Conservation (phyloP, 2,113 vertebrate species). For the Platysternon megacephalum region DNA sequence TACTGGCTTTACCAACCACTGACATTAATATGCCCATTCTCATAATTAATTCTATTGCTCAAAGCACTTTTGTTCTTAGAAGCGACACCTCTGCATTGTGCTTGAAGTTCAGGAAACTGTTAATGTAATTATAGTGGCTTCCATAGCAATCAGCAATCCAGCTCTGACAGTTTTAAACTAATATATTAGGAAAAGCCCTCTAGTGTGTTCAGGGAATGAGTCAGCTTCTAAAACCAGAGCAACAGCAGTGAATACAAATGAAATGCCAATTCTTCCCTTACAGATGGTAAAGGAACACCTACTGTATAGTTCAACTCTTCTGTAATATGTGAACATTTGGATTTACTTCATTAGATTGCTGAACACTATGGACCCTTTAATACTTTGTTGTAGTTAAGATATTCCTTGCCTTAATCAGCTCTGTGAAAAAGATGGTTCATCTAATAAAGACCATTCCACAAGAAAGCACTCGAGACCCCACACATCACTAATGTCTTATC, state of each 20-base stretch:
- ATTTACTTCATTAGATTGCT: slow-evolving; percentile 33
- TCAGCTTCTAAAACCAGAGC: slow-evolving; percentile 73
- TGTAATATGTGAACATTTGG: slow-evolving; percentile 62
- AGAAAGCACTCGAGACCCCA: not conserved
- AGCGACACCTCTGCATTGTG: not conserved
- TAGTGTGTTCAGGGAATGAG: slow-evolving; percentile 67
- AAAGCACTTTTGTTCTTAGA: not conserved
- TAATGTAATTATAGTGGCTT: not conserved
- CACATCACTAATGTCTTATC: not conserved
- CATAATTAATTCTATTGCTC: not conserved
- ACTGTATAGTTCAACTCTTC: slow-evolving; percentile 62
- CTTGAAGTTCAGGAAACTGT: slow-evolving; percentile 25
- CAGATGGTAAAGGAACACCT: slow-evolving; percentile 70
- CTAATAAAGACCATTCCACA: not conserved
- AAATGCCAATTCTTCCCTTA: slow-evolving; percentile 75
- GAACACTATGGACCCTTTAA: not conserved
- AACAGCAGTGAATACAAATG: slow-evolving; percentile 77
- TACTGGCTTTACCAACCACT: not conserved
- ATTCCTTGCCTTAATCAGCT: not conserved
- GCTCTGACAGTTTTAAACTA: slow-evolving; percentile 46
- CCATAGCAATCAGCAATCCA: slow-evolving; percentile 31
- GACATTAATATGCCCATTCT: not conserved
- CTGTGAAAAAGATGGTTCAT: not conserved
- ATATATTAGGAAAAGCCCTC: slow-evolving; percentile 57
- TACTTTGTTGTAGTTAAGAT: not conserved